Conservation (phyloP, 2,113 vertebrate genomes). For the Hemiprocne comata region DNA sequence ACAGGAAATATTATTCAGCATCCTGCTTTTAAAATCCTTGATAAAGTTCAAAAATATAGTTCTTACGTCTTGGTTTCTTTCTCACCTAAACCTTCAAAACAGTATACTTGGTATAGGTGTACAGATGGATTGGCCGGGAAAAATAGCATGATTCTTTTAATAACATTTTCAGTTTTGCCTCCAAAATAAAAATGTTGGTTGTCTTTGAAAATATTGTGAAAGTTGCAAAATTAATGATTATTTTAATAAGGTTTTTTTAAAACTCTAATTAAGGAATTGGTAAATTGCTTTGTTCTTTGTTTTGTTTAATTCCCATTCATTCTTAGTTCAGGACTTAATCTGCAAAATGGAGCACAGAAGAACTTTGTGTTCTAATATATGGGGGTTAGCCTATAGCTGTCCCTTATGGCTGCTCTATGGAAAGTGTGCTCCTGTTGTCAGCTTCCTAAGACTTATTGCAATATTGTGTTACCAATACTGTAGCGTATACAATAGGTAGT, state of each 20-base stretch:
- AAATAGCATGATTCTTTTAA: neutral
- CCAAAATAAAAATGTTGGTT: neutral
- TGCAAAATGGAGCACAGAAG: neutral
- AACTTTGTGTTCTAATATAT: neutral
- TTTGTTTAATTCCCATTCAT: neutral
- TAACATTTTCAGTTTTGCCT: neutral
- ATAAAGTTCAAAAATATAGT: neutral
- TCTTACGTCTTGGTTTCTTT: neutral
- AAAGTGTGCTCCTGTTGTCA: rapidly evolving
- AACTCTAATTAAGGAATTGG: neutral
- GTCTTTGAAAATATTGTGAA: neutral
- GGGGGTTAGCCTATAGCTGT: neutral
- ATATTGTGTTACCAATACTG: neutral
- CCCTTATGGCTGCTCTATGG: neutral
- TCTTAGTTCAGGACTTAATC: neutral
- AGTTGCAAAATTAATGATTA: neutral
- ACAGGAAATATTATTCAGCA: neutral
- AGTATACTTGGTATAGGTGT: neutral
- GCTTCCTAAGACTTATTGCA: neutral
- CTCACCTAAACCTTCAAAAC: neutral
- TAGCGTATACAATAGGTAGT: neutral
- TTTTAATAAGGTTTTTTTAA: neutral
- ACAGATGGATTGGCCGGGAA: neutral
- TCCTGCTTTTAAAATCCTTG: neutral
- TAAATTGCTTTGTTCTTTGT: neutral